Percentiles rank a stretch among this genome's conserved stretches.
Conservation (phyloP, 2,113 vertebrate species). For the Canis aureus region DNA sequence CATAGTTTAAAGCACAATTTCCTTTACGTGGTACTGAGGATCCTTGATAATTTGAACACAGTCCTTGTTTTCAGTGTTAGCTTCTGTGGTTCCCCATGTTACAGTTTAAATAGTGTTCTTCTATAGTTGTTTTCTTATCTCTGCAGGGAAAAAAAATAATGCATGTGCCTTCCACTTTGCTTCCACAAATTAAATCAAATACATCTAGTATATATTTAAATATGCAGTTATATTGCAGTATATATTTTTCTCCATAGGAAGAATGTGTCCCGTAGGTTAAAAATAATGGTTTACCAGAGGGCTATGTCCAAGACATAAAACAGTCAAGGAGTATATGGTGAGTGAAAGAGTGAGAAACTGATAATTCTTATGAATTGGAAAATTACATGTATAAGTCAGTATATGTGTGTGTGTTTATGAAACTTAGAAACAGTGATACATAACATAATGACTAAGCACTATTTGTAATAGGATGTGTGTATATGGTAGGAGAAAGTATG, state of each 20-base stretch:
- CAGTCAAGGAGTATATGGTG: background rate
- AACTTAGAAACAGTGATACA: background rate
- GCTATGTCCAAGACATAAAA: background rate
- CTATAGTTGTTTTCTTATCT: background rate
- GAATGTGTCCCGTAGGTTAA: background rate
- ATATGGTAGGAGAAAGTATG: accelerated
- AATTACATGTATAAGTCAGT: background rate
- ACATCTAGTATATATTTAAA: background rate
- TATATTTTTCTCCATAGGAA: background rate
- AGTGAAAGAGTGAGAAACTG: background rate
- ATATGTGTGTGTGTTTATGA: background rate
- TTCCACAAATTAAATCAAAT: background rate
- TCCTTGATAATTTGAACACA: background rate
- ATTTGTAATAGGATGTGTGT: background rate
- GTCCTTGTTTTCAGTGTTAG: background rate
- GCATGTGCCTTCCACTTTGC: background rate
- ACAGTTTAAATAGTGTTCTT: background rate
- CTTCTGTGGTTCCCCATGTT: background rate
- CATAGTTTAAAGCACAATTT: background rate
- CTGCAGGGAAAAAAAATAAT: background rate
- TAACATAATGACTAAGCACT: background rate
- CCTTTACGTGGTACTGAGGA: background rate
- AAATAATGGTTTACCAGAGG: background rate
- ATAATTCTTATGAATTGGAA: background rate
- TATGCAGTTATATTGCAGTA: background rate